Conservation (phyloP, 1,140 invertebrate species). For the Cotesia vestalis region DNA sequence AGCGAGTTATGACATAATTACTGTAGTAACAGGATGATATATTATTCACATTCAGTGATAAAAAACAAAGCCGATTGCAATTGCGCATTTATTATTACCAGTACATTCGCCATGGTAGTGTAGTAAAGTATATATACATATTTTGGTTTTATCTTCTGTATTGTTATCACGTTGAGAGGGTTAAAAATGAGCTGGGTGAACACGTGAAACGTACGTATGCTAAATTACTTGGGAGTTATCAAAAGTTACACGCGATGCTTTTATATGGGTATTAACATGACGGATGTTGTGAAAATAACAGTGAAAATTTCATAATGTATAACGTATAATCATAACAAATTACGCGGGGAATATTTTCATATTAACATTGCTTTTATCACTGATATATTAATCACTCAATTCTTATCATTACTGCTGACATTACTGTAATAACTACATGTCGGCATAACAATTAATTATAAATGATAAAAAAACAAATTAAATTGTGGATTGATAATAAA, state of each 20-base stretch:
- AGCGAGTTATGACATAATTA: slow-evolving; percentile 15
- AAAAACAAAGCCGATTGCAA: not conserved
- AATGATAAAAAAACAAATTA: not conserved
- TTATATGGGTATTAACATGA: too few relatives aligned
- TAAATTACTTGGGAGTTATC: too few relatives aligned
- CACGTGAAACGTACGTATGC: too few relatives aligned
- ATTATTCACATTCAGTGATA: not conserved
- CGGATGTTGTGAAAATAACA: too few relatives aligned
- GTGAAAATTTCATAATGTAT: too few relatives aligned
- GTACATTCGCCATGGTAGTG: not conserved
- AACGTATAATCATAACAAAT: too few relatives aligned
- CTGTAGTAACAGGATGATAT: slow-evolving; percentile 1
- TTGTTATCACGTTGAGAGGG: not conserved
- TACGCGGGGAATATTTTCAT: too few relatives aligned
- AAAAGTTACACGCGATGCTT: too few relatives aligned
- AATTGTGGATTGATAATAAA: not conserved
- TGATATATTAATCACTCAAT: slow-evolving; percentile 9
- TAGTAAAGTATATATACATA: not conserved
- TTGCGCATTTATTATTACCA: slow-evolving; percentile 12
- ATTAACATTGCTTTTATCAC: not conserved
- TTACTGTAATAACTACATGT: not conserved
- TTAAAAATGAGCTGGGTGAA: too few relatives aligned
- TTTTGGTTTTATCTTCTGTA: not conserved
- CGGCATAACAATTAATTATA: too few relatives aligned
- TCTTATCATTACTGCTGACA: not conserved